Conservation (phyloP, 2,797 vertebrate genomes). For the Liasis olivaceus region DNA sequence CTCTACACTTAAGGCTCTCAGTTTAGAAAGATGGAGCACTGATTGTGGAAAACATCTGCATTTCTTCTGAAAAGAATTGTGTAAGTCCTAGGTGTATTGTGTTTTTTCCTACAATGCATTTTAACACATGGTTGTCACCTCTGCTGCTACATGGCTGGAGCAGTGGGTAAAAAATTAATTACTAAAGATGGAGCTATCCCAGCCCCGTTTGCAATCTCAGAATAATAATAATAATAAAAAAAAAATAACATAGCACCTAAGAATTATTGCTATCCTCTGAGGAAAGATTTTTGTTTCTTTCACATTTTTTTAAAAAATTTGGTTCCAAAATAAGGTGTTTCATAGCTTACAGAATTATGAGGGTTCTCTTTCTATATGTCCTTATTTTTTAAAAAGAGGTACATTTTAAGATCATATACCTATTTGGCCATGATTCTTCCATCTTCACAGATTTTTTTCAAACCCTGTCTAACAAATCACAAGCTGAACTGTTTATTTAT, state of each 20-base stretch:
- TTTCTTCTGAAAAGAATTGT: background rate
- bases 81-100: background rate
- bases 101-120: background rate
- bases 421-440: conserved; percentile 8
- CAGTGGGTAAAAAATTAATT: background rate
- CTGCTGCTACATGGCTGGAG: background rate
- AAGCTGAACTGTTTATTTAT: conserved; percentile 71
- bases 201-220: background rate
- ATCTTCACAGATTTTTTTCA: conserved; percentile 10
- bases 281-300: background rate
- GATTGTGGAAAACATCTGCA: background rate
- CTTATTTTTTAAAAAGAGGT: background rate
- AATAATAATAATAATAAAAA: background rate
- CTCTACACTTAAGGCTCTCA: conserved; percentile 35
- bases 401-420: background rate
- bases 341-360: background rate
- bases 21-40: conserved; percentile 38
- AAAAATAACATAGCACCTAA: background rate
- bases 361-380: background rate
- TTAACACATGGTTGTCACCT: background rate
- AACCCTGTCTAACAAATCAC: conserved; percentile 60
- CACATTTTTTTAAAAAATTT: background rate
- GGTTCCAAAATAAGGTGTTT: background rate
- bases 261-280: background rate
- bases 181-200: background rate